phyloP scores from a whole-genome alignment of 1,140 invertebrate species.

The Wasmannia auropunctata region DNA sequence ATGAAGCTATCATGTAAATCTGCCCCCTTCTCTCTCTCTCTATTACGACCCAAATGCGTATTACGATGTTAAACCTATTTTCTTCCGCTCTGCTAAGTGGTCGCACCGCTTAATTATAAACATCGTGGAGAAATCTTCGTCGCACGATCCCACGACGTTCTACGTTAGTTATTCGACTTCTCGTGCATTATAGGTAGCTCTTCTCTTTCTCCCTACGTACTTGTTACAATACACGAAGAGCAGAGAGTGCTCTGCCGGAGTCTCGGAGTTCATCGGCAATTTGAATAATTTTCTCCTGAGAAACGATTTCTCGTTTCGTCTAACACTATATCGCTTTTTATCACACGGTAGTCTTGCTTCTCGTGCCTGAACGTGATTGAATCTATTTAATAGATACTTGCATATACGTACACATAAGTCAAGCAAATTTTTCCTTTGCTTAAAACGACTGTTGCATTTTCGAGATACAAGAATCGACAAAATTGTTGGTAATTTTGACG shows the following conservation, averaged over 20 bases:
- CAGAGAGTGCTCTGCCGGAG: constrained; percentile 46
- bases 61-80: constrained; percentile 70
- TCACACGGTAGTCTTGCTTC: constrained; percentile 42
- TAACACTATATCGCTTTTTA: constrained; percentile 73
- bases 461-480: neutral
- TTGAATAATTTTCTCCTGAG: constrained; percentile 81
- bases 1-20: neutral
- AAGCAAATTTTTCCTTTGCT: constrained; percentile 34
- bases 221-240: constrained; percentile 67
- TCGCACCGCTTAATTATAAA: constrained; percentile 63
- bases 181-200: constrained; percentile 68
- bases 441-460: neutral
- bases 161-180: constrained; percentile 60
- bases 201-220: constrained; percentile 63
- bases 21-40: neutral
- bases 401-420: neutral
- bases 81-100: constrained; percentile 69
- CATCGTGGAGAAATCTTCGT: constrained; percentile 76
- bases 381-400: constrained; percentile 45
- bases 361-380: constrained; percentile 52
- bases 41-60: constrained; percentile 75
- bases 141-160: constrained; percentile 82
- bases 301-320: constrained; percentile 76
- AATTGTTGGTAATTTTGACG: neutral
- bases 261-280: constrained; percentile 74